Conservation (phyloP, 2,888 invertebrate genomes). For the Pegoplata infirma region DNA sequence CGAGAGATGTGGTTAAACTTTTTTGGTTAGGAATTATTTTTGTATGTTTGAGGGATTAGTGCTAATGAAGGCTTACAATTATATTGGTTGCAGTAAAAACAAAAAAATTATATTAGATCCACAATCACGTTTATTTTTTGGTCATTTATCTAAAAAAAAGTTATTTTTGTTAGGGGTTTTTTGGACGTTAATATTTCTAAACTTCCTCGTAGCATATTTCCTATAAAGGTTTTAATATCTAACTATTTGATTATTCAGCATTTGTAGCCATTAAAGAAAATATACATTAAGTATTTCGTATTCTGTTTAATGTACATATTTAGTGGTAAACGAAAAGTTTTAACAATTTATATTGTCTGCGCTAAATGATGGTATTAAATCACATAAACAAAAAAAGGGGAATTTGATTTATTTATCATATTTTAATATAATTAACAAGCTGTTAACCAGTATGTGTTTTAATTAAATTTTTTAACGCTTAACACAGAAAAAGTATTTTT, state of each 20-base stretch:
- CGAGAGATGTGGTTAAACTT: conserved; percentile 37
- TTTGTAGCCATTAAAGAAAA: conserved; percentile 11
- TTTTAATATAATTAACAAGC: too few relatives aligned
- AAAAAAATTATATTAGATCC: conserved; percentile 9
- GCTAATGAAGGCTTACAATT: conserved; percentile 35
- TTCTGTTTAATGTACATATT: background rate
- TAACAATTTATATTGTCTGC: conserved; percentile 15
- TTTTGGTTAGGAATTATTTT: conserved; percentile 32
- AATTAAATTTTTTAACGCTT: too few relatives aligned
- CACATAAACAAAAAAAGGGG: background rate
- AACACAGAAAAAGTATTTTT: too few relatives aligned
- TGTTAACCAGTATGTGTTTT: too few relatives aligned
- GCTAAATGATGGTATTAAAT: conserved; percentile 20
- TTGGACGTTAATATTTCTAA: background rate
- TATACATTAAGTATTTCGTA: background rate
- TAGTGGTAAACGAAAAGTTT: background rate
- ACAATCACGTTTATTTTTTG: conserved; percentile 15
- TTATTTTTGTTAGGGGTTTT: background rate
- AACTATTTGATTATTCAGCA: conserved; percentile 35
- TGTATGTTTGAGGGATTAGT: conserved; percentile 39
- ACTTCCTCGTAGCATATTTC: background rate
- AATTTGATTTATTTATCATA: too few relatives aligned
- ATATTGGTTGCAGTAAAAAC: background rate
- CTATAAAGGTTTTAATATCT: conserved; percentile 13
- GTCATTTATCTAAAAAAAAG: background rate